Evolutionary conservation across 2,888 invertebrate genomes (phyloP).

Genomic region (Parapristionchus giblindavisi): DNA sequence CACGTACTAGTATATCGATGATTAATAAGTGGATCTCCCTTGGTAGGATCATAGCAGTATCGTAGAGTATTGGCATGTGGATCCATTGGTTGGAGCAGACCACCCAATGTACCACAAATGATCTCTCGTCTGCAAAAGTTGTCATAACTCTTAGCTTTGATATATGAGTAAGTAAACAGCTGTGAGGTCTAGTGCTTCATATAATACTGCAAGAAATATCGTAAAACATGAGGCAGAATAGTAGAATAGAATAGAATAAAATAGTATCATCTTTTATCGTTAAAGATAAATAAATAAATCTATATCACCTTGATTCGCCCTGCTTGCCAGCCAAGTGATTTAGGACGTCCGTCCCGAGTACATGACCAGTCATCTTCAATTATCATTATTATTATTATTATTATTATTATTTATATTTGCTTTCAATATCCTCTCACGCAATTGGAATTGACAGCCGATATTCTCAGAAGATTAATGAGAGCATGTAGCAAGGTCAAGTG

Average conservation of each 20-base stretch:
- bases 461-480: too few relatives aligned
- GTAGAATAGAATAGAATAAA: too few relatives aligned
- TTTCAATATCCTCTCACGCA: too few relatives aligned
- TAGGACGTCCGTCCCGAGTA: constrained; percentile 9
- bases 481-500: background rate
- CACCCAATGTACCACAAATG: constrained; percentile 19
- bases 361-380: constrained; percentile 4
- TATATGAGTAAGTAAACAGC: background rate
- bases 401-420: too few relatives aligned
- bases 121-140: background rate
- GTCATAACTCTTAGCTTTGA: background rate
- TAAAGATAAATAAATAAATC: background rate
- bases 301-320: background rate
- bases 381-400: too few relatives aligned
- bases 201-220: background rate
- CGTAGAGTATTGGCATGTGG: background rate
- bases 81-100: constrained; percentile 9
- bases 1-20: too few relatives aligned
- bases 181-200: background rate
- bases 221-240: background rate
- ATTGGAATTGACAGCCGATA: too few relatives aligned
- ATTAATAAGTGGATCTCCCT: constrained; percentile 25
- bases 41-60: background rate
- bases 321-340: background rate
- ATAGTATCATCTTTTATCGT: background rate